phyloP scores from a whole-genome alignment of 1,140 invertebrate species.

The Wiebesia pumilae region DNA sequence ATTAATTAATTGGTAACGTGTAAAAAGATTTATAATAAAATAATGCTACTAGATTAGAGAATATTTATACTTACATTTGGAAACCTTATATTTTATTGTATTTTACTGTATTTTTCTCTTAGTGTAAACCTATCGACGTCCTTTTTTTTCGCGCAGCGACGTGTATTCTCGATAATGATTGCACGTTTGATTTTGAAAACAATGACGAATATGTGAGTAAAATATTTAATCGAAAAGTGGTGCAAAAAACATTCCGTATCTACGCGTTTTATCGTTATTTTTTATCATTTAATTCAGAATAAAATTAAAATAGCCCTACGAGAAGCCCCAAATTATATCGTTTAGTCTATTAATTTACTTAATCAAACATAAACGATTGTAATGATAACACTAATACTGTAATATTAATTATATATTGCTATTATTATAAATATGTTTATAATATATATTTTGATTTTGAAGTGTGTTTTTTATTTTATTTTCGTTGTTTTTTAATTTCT shows the following conservation, averaged over 20 bases:
- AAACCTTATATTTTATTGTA: neutral
- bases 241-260: constrained; percentile 20
- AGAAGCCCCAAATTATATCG: constrained; percentile 45
- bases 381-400: constrained; percentile 73
- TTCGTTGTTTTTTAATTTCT: constrained; percentile 49
- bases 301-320: constrained; percentile 38
- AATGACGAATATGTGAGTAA: constrained; percentile 23
- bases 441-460: constrained; percentile 75
- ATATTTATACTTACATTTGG: neutral
- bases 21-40: neutral
- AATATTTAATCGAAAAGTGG: constrained; percentile 47
- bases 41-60: neutral
- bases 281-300: constrained; percentile 38
- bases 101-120: constrained; percentile 33
- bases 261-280: constrained; percentile 39
- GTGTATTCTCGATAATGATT: neutral
- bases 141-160: neutral
- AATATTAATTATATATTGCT: constrained; percentile 72
- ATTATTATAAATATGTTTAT: constrained; percentile 74
- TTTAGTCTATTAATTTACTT: constrained; percentile 72
- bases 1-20: neutral
- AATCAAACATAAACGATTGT: constrained; percentile 69
- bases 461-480: constrained; percentile 66
- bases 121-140: neutral
- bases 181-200: constrained; percentile 29